These are phyloP conservation scores for Opisthocomus hoazin DNA, from an alignment of 2,113 vertebrate genomes.

Conservation along the genomic window DNA sequence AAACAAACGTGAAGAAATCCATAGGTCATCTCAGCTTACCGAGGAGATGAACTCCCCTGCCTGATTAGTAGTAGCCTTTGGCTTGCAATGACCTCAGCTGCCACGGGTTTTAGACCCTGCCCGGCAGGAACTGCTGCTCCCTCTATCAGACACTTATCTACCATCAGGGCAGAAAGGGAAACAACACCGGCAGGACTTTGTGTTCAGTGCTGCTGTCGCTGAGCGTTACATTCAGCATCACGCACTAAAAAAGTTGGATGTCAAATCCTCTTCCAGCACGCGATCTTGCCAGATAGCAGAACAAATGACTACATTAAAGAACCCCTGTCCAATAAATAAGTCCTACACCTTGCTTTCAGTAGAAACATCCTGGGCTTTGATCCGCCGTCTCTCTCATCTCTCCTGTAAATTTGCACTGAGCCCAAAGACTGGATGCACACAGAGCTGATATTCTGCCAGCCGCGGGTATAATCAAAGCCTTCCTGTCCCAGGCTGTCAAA, in stretches of 20 bases:
- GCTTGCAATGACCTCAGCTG: conserved; percentile 11
- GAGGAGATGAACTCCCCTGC: neutral
- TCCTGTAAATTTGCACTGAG: neutral
- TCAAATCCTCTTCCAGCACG: neutral
- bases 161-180: conserved; percentile 23
- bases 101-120: neutral
- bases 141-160: conserved; percentile 15
- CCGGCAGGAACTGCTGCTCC: neutral
- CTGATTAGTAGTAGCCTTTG: conserved; percentile 9
- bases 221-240: neutral
- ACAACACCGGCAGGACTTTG: conserved; percentile 15
- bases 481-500: neutral
- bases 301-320: neutral
- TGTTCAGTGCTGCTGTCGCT: neutral
- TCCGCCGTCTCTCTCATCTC: neutral
- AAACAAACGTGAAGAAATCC: neutral
- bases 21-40: neutral
- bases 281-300: neutral
- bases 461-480: neutral
- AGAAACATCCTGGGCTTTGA: neutral
- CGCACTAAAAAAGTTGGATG: neutral
- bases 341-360: neutral
- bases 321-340: neutral
- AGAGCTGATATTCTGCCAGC: neutral
- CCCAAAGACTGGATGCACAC: neutral